A percentile compares a stretch with the other conserved stretches of the same genome.
These are phyloP conservation scores for Tuberolachnus salignus DNA, from an alignment of 2,888 invertebrate genomes.

Conservation along the genomic window DNA sequence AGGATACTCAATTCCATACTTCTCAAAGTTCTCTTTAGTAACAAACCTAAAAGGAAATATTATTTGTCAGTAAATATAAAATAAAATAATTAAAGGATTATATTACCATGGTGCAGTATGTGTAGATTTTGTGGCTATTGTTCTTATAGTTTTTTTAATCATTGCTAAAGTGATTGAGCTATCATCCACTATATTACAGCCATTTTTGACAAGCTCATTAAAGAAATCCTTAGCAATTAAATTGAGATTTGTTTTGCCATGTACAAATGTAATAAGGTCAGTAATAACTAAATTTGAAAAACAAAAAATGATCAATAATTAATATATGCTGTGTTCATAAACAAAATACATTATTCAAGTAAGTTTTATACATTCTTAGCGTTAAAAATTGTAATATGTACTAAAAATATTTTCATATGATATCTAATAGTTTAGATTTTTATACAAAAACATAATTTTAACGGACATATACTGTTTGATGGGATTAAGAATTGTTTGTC, in stretches of 20 bases:
- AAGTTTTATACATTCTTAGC: neutral
- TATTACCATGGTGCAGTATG: slow-evolving; percentile 37
- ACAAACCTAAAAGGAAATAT: slow-evolving; percentile 22
- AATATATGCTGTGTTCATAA: neutral
- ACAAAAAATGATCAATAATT: slow-evolving; percentile 13
- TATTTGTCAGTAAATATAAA: neutral
- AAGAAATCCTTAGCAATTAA: slow-evolving; percentile 63
- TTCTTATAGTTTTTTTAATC: slow-evolving; percentile 33
- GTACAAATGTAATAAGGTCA: slow-evolving; percentile 63
- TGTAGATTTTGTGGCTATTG: slow-evolving; percentile 48
- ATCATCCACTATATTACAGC: slow-evolving; percentile 8
- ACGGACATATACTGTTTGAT: too few relatives aligned
- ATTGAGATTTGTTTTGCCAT: slow-evolving; percentile 63
- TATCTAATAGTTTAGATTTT: too few relatives aligned
- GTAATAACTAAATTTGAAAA: slow-evolving; percentile 62
- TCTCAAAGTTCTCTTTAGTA: slow-evolving; percentile 28
- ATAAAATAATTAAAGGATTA: neutral
- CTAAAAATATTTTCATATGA: neutral
- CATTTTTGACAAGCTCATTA: slow-evolving; percentile 46
- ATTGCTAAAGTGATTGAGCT: neutral
- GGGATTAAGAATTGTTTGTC: too few relatives aligned
- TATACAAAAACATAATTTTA: too few relatives aligned
- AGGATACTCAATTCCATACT: slow-evolving; percentile 43
- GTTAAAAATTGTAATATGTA: neutral
- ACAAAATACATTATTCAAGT: neutral